Evolutionary conservation across 2,113 vertebrate species (phyloP), one percentile per base, ranked within the genome.

Genomic region (Microtus montanus): DNA sequence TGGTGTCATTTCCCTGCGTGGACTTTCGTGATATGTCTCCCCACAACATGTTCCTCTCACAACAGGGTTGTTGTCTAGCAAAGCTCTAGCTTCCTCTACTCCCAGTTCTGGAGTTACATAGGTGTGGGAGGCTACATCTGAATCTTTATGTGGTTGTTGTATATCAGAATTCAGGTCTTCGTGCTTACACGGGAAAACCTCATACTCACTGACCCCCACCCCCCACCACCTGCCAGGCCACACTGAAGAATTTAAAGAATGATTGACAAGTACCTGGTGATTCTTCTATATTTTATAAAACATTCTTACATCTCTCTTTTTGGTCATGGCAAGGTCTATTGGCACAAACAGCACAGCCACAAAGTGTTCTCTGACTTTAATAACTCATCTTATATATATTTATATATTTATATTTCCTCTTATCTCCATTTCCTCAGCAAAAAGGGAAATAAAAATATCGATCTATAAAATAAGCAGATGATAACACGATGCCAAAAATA

Each of bases 401-500:
- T 92, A 79, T 94, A 96, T 96, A 92, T 91, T 93, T 96, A 94
- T 97, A 96, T 97, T 95, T 96, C 92, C 97, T 93, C 97, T 97
- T 97, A 97, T 98, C 97, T 98, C 97, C 96, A 97, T 95, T 98
- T 98, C 98, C 97, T 98, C 96, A 96, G 89, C 97, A 97, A 96
- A 94, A 94, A 95, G 96, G 96, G 95, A 98, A 98, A 98, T 97
- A 98, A 98, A 97, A 97, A 96, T 98, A 97, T 97, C 97, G 98
- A 99, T 98, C 98, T 98, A 97, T 96, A 98, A 99, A 99, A 98
- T 98, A 98, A 98, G 98, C 97, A 86, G 87, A 98, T 98, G 98
- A 98, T 99, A 99, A 99, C 99, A 98, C 98, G 98, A 98, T 97
- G 98, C 98, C 98, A 98, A 98, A 99, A 99, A 98, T 98, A 98